phyloP scores from a whole-genome alignment of 2,888 invertebrate species.

The Harpalus rufipes region DNA sequence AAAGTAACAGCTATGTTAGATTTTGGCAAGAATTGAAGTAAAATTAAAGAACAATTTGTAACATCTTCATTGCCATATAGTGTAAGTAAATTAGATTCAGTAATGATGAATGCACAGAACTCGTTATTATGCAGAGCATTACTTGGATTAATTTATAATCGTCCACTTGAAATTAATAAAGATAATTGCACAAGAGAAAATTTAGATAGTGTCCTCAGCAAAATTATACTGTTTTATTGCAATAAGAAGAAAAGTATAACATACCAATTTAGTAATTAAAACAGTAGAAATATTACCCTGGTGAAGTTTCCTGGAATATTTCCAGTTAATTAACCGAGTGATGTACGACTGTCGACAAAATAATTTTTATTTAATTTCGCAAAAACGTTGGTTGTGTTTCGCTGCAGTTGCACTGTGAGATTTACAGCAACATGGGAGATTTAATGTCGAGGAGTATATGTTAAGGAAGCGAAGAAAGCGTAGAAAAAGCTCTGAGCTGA shows the following conservation, averaged over 20 bases:
- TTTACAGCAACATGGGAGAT: conserved; percentile 61
- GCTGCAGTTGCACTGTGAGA: conserved; percentile 54
- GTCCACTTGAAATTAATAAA: conserved; percentile 12
- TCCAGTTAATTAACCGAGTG: conserved; percentile 56
- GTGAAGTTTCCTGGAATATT: conserved; percentile 57
- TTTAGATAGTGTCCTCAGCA: conserved; percentile 20
- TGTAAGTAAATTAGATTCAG: too few species aligned
- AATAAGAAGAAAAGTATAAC: conserved; percentile 39
- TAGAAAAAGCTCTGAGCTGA: conserved; percentile 53
- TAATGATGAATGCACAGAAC: too few species aligned
- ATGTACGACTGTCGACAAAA: conserved; percentile 57
- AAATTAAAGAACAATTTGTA: too few species aligned
- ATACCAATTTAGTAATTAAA: conserved; percentile 58
- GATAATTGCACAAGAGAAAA: conserved; percentile 27
- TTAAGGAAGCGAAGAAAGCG: conserved; percentile 61
- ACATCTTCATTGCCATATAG: too few species aligned
- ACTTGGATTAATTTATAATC: neutral
- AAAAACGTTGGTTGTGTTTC: conserved; percentile 43
- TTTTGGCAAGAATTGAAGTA: too few species aligned
- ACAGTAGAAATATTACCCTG: conserved; percentile 42
- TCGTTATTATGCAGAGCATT: neutral
- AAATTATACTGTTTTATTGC: conserved; percentile 23
- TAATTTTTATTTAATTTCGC: conserved; percentile 58
- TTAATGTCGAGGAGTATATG: conserved; percentile 64
- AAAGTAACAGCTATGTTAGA: too few species aligned